phyloP scores from a whole-genome alignment of 2,888 invertebrate genomes.

The Pachydiplax longipennis region DNA sequence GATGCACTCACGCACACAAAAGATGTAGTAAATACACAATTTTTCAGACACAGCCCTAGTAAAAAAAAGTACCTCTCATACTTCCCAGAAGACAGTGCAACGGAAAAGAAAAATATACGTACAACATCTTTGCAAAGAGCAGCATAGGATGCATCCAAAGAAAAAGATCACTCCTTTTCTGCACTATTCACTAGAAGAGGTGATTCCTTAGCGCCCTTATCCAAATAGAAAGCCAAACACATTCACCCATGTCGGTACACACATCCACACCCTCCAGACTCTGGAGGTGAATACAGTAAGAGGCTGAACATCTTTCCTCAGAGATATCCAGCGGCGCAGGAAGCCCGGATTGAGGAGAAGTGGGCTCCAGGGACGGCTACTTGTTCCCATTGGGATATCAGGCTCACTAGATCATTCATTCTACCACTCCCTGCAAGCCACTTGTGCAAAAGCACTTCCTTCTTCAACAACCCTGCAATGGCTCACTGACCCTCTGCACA shows the following conservation, averaged over 20 bases:
- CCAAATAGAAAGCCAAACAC: neutral
- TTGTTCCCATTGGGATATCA: neutral
- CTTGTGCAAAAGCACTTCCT: neutral
- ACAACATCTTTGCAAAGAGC: slow-evolving; percentile 20
- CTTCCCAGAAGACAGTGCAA: slow-evolving; percentile 33
- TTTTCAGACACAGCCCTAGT: slow-evolving; percentile 28
- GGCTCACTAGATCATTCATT: neutral
- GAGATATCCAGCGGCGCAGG: neutral
- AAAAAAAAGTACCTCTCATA: slow-evolving; percentile 25
- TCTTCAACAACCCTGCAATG: neutral
- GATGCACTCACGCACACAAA: neutral
- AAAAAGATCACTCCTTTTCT: neutral
- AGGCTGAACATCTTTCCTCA: neutral
- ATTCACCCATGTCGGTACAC: neutral
- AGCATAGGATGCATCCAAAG: slow-evolving; percentile 16
- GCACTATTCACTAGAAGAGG: neutral
- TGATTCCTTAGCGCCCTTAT: neutral
- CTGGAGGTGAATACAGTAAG: neutral
- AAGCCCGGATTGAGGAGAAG: neutral
- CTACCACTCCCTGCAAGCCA: neutral
- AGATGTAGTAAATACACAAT: neutral
- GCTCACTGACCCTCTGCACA: neutral
- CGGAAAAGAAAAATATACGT: slow-evolving; percentile 1
- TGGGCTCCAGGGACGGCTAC: neutral
- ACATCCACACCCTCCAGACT: neutral